phyloP scores from a whole-genome alignment of 2,113 vertebrate species.

The Climacteris rufus region DNA sequence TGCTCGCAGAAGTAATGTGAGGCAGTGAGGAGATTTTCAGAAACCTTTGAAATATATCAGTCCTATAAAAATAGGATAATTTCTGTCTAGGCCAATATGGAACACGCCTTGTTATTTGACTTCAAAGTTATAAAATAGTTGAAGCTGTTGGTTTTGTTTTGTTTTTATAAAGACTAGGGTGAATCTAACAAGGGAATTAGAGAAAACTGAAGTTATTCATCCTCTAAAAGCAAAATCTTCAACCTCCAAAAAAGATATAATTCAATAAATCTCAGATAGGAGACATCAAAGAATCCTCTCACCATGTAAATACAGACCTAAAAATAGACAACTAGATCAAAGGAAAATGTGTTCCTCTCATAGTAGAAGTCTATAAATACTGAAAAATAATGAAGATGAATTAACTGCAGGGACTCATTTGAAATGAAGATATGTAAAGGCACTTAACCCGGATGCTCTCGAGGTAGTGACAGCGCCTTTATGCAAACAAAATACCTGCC shows the following conservation, averaged over 20 bases:
- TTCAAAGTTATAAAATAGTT: neutral
- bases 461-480: too few relatives aligned
- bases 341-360: neutral
- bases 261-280: neutral
- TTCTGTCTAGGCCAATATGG: neutral
- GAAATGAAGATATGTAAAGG: neutral
- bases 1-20: neutral
- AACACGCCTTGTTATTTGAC: neutral
- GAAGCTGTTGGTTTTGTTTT: neutral
- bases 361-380: neutral
- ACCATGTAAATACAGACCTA: neutral
- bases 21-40: neutral
- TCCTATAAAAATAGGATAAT: neutral
- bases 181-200: neutral
- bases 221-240: neutral
- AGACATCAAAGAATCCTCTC: conserved; percentile 24
- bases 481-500: too few relatives aligned
- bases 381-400: neutral
- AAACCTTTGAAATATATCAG: neutral
- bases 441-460: too few relatives aligned
- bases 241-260: neutral
- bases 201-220: neutral
- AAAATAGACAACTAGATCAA: neutral
- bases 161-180: neutral
- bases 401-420: neutral